Percentiles rank a stretch among this genome's conserved stretches.
phyloP scores from a whole-genome alignment of 2,113 vertebrate species.

The Propithecus coquereli region DNA sequence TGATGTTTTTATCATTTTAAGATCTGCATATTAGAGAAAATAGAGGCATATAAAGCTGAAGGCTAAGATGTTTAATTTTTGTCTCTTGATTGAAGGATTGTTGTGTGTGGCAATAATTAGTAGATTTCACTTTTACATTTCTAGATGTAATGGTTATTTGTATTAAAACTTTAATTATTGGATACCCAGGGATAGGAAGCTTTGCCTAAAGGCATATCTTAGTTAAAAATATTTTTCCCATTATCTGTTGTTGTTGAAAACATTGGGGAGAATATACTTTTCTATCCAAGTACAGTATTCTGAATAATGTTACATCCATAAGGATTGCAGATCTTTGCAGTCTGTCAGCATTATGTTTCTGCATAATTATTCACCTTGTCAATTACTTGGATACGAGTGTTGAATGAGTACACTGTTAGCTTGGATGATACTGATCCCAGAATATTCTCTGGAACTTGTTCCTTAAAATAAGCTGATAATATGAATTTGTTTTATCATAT shows the following conservation, averaged over 20 bases:
- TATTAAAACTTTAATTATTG: not conserved
- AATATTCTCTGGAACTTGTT: conserved; percentile 41
- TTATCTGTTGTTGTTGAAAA: conserved; percentile 35
- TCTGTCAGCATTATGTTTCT: not conserved
- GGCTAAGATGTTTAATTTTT: not conserved
- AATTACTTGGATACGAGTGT: conserved; percentile 32
- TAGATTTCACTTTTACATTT: not conserved
- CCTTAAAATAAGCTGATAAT: conserved; percentile 36
- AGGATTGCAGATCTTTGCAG: not conserved
- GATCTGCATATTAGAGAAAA: not conserved
- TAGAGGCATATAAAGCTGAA: not conserved
- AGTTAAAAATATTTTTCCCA: not conserved
- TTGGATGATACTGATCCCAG: not conserved
- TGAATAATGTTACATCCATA: not conserved
- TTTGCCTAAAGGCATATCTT: conserved; percentile 22
- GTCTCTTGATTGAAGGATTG: not conserved
- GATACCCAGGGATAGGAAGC: not conserved
- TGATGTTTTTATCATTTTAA: not conserved
- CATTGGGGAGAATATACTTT: not conserved
- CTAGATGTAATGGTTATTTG: not conserved
- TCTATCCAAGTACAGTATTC: not conserved
- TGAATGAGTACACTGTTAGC: conserved; percentile 11
- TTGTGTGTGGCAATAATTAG: not conserved
- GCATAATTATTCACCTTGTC: conserved; percentile 56
- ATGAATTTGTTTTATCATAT: not conserved